Evolutionary conservation across 2,888 invertebrate species (phyloP), one percentile per base, ranked within the genome.

Genomic region (Anoplius nigerrimus): DNA sequence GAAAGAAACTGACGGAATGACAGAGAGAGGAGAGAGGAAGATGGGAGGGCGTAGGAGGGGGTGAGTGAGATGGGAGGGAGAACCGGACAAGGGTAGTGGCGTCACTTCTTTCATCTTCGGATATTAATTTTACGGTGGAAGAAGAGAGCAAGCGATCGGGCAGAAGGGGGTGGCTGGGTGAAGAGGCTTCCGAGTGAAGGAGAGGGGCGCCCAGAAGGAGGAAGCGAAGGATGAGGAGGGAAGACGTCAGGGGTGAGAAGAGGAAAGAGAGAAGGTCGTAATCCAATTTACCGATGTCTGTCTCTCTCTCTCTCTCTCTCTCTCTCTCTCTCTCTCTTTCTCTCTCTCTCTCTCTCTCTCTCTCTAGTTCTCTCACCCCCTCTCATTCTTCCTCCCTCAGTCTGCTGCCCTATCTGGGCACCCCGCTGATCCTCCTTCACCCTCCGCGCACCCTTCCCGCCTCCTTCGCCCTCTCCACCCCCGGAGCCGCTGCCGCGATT

Each of bases 71-170:
- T 13, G 48, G 34, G 48, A 48, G 48, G 13, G 48, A 6, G 21
- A 46, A 43, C 62, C 62, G 63, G 63, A 65, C 58, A 70, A 42
- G 76, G 61, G 69, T 21, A 24, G 60, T 57, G 56, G 72, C 72
- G 74, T 66, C 71, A 76, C 73, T 83, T 80, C 81, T 82, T 82
- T 83, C 82, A 82, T 83, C 83, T 82, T 83, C 78, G 82, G 82
- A 83, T 84, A 83, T 83, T 84, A 84, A 83, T 83, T 84, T 83
- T 78, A 78, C 72, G 72, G 75, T 66, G 67, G 71, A 71, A 74
- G 65, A 65, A 72, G 71, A 72, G 69, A 60, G 69, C 53, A 52
- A 62, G 55, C 48, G 55, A 27, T 43, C 20, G 66, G 66, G 52
- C 43, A n/a, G n/a, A n/a, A n/a, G 55, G 48, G 54, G 22, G 51